Evolutionary conservation across 2,113 vertebrate species (phyloP), one percentile per base, ranked within the genome.

Genomic region (Ictidomys tridecemlineatus): DNA sequence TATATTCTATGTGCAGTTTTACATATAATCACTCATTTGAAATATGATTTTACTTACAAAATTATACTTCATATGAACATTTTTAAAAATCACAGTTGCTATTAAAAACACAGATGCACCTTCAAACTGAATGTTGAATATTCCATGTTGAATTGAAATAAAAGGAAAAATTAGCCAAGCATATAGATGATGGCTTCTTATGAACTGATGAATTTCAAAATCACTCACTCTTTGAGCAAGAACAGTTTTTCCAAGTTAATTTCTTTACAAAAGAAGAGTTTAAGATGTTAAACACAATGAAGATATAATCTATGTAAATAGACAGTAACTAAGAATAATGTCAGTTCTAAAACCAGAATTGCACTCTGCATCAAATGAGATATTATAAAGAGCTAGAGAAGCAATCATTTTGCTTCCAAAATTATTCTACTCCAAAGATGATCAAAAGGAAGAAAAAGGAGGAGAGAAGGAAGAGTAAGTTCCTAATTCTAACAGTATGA

Each of bases 41-140:
- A 97, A 96, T 92, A 5, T 28, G 56, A 74, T 89, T 83, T 70
- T 89, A 73, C 20, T 91, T 91, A 67, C 2, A 85, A 78, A 92
- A 58, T 5, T 88, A 10, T 76, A 95, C 1, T 30, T 96, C 61
- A 78, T 22, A 86, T 45, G 13, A 93, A 89, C n/a, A 82, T 72
- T 73, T 87, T 89, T 85, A 73, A 24, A 2, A 67, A 93, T 79
- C n/a, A 77, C 34, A 76, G 34, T n/a, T 84, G 85, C 5, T 82
- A 45, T 65, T 61, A 53, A 58, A 95, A 78, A 90, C 8, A 67
- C 22, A 78, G 53, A 86, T 51, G 26, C 11, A 85, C 53, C 37
- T 86, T 78, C 63, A 80, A 16, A 85, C 14, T 87, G 84, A 74
- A 32, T 74, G 22, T 37, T 93, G 32, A 92, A 8, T 79, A n/a